These are phyloP conservation scores for Ictalurus punctatus DNA, from an alignment of 2,113 vertebrate genomes.

Conservation along the genomic window DNA sequence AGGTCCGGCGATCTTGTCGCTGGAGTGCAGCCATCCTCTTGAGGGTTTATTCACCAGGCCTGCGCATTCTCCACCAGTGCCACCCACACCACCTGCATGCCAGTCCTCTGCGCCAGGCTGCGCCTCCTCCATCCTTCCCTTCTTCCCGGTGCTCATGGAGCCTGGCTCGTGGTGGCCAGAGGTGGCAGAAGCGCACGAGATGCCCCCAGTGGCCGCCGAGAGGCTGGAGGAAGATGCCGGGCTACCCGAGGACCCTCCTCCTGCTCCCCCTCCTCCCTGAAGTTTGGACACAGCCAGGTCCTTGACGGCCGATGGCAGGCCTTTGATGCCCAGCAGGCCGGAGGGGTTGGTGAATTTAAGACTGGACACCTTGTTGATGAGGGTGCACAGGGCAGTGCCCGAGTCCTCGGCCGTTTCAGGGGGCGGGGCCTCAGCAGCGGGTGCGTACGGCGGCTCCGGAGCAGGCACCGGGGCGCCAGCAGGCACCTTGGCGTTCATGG, in stretches of 20 bases:
- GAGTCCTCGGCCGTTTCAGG: conserved; percentile 88
- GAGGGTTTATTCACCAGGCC: conserved; percentile 82
- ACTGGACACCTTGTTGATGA: conserved; percentile 98
- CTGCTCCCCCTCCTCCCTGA: conserved; percentile 84
- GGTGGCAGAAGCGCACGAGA: conserved; percentile 80
- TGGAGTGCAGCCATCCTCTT: conserved; percentile 86
- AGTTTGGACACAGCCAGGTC: conserved; percentile 95
- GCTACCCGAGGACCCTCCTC: conserved; percentile 78
- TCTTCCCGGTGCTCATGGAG: conserved; percentile 82
- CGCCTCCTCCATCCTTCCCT: conserved; percentile 78
- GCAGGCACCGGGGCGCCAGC: conserved; percentile 77
- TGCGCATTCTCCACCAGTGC: conserved; percentile 32
- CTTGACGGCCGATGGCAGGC: conserved; percentile 92
- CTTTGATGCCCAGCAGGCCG: conserved; percentile 89
- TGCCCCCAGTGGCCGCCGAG: conserved; percentile 76
- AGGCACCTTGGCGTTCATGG: conserved; percentile 94
- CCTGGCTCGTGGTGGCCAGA: conserved; percentile 79
- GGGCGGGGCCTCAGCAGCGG: conserved; percentile 78
- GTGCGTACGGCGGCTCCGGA: conserved; percentile 81
- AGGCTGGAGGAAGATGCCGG: conserved; percentile 72
- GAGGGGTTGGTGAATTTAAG: conserved; percentile 93
- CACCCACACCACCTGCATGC: conserved; percentile 69
- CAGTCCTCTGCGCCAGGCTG: conserved; percentile 80
- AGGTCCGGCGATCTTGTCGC: conserved; percentile 93
- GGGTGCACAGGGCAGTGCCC: conserved; percentile 89